Base-by-base conservation (phyloP, 2,113 vertebrate species). In the Silurus glanis region DNA sequence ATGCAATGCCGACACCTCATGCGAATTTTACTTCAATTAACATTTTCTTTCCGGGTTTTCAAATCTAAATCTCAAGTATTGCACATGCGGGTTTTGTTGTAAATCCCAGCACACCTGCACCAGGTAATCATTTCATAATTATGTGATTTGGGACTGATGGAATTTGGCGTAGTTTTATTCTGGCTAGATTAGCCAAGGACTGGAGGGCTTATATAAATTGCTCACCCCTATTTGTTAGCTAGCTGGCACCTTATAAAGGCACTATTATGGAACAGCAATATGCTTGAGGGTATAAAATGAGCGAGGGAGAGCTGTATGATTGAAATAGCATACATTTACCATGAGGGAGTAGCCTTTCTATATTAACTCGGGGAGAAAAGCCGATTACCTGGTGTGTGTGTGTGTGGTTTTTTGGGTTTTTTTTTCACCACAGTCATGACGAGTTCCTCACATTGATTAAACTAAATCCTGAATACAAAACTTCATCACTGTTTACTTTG, bases 251-350 rank as follows among this genome's bases (percentile, higher is more conserved):
- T 67, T 67, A 66, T 67, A 79, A 64, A 66, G 49, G 51, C n/a
- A 45, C 49, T 67, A 67, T 85, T 79, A 64, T 79, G 25, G 74
- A 67, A 66, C 74, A 85, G 49, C 79, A 67, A 59, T 56, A 62
- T 64, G 75, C 75, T 85, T 67, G 75, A 9, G 62, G 59, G 28
- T 45, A 80, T 66, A 80, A 23, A 85, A 80, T 85, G 64, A 85
- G 28, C 16, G 8, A 56, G 21, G 75, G 75, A 67, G 19, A 85
- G 28, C 84, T 69, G 53, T 66, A 49, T 80, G 84, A 78, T 78
- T 85, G 84, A 85, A 80, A 85, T 80, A 85, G 78, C 84, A 69
- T 53, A 69, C 62, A 64, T 79, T 67, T 66, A 80, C 84, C 62
- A 80, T 8, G 66, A 88, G 81, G 55, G 72, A 80, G 51, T 58